Evolutionary conservation across 2,797 vertebrate species (phyloP), one percentile per base, ranked within the genome.

Genomic region (Mionectes olivaceus): DNA sequence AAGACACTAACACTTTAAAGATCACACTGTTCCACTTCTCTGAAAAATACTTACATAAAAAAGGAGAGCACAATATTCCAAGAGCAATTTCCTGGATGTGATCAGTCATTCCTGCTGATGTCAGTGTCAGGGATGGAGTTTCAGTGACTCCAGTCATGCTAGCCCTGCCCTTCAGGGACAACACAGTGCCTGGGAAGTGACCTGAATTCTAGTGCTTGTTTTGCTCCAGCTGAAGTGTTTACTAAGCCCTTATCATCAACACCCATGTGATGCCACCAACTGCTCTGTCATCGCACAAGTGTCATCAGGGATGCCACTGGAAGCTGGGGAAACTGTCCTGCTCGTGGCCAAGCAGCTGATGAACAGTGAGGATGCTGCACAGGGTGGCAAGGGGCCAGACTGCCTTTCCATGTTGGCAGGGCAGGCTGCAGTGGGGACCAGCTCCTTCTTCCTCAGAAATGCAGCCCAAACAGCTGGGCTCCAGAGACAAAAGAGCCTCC

Each of bases 201-300:
- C 73, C 50, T 89, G 75, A 84, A 97, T 94, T 87, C 65, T 61
- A 39, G 46, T 3, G 2, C 50, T 91, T 91, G 78, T 93, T 95
- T 92, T 93, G 71, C 25, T 57, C 43, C 30, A 13, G 83, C 71
- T 80, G 50, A 89, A 87, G n/a, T 61, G 53, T 92, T 93, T 89
- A 61, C 87, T 83, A 55, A 80, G 68, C 63, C 12, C 46, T 86
- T 43, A 68, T 5, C n/a, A 65, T 5, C 49, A 82, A n/a, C 70
- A 89, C 74, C 47, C 52, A 15, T 70, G 41, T 3, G 2, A 75
- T 59, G 90, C 59, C 90, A 90, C 56, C 56, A 35, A 23, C 35
- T 74, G 93, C 50, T 43, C 64, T 61, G 90, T 70, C 89, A 87
- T 65, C 1, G 0, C 23, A 59, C 46, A 28, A 44, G 55, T 19